Percentiles rank a stretch among this genome's conserved stretches.
Conservation (phyloP, 2,797 vertebrate species). For the Enteromius mattozi region DNA sequence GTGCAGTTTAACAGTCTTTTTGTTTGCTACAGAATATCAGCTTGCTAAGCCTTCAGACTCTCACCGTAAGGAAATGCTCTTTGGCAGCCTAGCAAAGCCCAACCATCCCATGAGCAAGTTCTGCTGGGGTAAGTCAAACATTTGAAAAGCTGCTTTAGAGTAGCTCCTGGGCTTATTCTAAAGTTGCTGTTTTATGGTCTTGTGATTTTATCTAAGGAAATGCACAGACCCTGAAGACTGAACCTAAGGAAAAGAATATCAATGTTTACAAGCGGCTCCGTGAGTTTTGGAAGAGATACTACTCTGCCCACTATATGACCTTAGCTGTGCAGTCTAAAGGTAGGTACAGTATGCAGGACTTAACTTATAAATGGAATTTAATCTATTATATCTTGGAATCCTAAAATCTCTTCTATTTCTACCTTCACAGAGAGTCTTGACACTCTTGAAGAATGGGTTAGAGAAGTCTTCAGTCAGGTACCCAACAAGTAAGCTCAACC, state of each 20-base stretch:
- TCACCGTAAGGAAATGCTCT: conserved; percentile 96
- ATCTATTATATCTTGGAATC: neutral
- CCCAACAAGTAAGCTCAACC: conserved; percentile 90
- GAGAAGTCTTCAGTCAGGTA: conserved; percentile 93
- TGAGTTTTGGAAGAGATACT: conserved; percentile 93
- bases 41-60: conserved; percentile 94
- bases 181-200: conserved; percentile 51
- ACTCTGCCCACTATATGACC: conserved; percentile 97
- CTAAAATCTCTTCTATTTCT: conserved; percentile 16
- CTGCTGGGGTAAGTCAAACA: conserved; percentile 89
- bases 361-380: neutral
- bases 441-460: conserved; percentile 94
- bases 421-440: conserved; percentile 88
- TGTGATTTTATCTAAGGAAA: conserved; percentile 80
- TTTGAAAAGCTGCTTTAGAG: conserved; percentile 20
- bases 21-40: conserved; percentile 86
- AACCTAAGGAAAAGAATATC: conserved; percentile 90
- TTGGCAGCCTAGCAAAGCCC: conserved; percentile 92
- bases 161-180: conserved; percentile 54
- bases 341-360: conserved; percentile 61
- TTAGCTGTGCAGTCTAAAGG: conserved; percentile 96
- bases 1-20: neutral
- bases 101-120: conserved; percentile 98
- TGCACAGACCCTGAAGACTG: conserved; percentile 90
- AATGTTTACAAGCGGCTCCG: conserved; percentile 89